Conservation (phyloP, 2,113 vertebrate genomes). For the Lophius piscatorius region DNA sequence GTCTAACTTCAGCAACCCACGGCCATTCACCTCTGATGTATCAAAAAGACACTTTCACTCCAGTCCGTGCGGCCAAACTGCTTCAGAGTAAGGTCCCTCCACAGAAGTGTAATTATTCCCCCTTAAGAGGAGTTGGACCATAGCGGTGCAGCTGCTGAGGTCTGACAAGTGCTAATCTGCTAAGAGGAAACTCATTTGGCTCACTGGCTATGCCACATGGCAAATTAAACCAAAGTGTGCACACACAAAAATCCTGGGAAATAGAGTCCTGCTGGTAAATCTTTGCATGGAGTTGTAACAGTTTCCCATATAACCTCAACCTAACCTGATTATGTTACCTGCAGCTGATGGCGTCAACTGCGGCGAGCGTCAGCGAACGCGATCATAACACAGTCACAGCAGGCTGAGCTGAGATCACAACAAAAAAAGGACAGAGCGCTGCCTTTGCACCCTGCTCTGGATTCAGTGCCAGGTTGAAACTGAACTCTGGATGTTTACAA, state of each 20-base stretch:
- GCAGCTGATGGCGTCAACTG: slow-evolving; percentile 3
- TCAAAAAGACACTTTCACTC: slow-evolving; percentile 62
- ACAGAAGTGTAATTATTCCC: slow-evolving; percentile 57
- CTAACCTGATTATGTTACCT: slow-evolving; percentile 46
- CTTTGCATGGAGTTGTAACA: not conserved
- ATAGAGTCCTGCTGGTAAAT: not conserved
- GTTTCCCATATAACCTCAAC: slow-evolving; percentile 22
- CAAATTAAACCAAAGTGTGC: slow-evolving; percentile 57
- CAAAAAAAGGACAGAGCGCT: slow-evolving; percentile 65
- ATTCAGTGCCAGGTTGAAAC: slow-evolving; percentile 69
- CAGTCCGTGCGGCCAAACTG: slow-evolving; percentile 42
- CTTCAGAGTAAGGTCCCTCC: slow-evolving; percentile 41
- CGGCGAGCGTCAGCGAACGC: slow-evolving; percentile 30
- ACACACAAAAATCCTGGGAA: too few species aligned
- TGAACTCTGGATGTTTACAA: slow-evolving; percentile 73
- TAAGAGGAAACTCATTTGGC: slow-evolving; percentile 67
- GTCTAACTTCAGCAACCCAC: slow-evolving; percentile 56
- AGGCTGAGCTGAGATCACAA: slow-evolving; percentile 56
- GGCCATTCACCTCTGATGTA: slow-evolving; percentile 77
- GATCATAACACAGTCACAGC: slow-evolving; percentile 63
- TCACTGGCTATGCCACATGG: slow-evolving; percentile 56
- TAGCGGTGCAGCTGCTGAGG: slow-evolving; percentile 61
- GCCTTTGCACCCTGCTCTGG: slow-evolving; percentile 60
- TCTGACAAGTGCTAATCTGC: slow-evolving; percentile 73
- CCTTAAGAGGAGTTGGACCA: slow-evolving; percentile 54